Conservation (phyloP, 2,888 invertebrate species). For the Piscicola geometra region DNA sequence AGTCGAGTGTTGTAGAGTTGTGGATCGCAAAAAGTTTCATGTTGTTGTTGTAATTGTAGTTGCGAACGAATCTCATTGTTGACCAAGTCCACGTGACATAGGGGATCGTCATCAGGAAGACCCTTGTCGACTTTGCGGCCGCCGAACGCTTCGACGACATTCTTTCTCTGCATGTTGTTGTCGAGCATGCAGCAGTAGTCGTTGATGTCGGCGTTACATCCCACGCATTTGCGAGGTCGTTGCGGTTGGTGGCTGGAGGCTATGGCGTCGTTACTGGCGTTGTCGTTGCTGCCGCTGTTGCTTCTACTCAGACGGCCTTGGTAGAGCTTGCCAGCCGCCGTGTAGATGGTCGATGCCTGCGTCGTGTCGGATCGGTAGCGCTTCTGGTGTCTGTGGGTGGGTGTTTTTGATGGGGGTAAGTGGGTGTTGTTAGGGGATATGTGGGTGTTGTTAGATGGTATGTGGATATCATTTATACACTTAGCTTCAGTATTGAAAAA, state of each 20-base stretch:
- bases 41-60: not conserved
- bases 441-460: not conserved
- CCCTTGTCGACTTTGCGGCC: too few species aligned
- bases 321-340: not conserved
- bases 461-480: not conserved
- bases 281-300: slow-evolving; percentile 21
- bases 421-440: not conserved
- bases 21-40: too few species aligned
- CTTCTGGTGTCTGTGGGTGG: not conserved
- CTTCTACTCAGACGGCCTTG: not conserved
- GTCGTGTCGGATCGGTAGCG: not conserved
- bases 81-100: not conserved
- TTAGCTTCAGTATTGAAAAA: too few species aligned
- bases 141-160: too few species aligned
- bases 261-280: slow-evolving; percentile 10
- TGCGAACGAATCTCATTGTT: not conserved
- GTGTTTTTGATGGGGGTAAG: too few species aligned
- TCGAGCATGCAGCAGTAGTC: slow-evolving; percentile 13
- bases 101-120: not conserved
- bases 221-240: slow-evolving; percentile 16
- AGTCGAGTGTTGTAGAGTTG: too few species aligned
- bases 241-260: not conserved
- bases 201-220: slow-evolving; percentile 27
- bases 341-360: not conserved
- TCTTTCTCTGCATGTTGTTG: not conserved